Percentiles rank a stretch among this genome's conserved stretches.
phyloP scores from a whole-genome alignment of 2,888 invertebrate species.

The Tipula vernalis region DNA sequence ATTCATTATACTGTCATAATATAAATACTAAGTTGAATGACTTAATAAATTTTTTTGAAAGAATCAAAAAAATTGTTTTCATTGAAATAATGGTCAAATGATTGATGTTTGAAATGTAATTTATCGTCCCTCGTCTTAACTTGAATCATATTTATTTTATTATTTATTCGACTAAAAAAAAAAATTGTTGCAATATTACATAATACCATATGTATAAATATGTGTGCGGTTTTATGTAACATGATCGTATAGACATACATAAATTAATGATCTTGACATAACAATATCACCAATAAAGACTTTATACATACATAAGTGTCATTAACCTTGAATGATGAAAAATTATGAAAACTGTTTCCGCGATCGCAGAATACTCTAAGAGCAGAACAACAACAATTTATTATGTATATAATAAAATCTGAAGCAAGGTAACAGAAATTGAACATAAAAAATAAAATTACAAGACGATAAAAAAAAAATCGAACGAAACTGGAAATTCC shows the following conservation, averaged over 20 bases:
- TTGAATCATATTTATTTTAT: neutral
- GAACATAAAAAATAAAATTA: neutral
- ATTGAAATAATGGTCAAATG: neutral
- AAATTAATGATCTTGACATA: neutral
- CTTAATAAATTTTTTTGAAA: neutral
- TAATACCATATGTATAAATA: neutral
- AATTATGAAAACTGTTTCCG: neutral
- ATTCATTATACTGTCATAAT: slow-evolving; percentile 4
- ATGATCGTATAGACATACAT: neutral
- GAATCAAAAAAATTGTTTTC: neutral
- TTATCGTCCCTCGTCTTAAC: neutral
- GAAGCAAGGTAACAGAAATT: neutral
- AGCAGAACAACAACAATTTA: neutral
- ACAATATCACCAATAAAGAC: neutral
- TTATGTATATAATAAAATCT: neutral
- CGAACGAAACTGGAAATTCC: neutral
- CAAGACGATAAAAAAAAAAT: neutral
- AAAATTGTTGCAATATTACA: neutral
- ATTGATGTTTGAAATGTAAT: slow-evolving; percentile 4
- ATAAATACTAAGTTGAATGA: neutral
- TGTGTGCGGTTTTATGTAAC: neutral
- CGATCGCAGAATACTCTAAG: neutral
- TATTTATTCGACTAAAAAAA: neutral
- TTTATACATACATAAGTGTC: neutral
- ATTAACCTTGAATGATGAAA: neutral